These are phyloP conservation scores for Callithrix jacchus DNA, from an alignment of 2,113 vertebrate species.

Conservation along the genomic window DNA sequence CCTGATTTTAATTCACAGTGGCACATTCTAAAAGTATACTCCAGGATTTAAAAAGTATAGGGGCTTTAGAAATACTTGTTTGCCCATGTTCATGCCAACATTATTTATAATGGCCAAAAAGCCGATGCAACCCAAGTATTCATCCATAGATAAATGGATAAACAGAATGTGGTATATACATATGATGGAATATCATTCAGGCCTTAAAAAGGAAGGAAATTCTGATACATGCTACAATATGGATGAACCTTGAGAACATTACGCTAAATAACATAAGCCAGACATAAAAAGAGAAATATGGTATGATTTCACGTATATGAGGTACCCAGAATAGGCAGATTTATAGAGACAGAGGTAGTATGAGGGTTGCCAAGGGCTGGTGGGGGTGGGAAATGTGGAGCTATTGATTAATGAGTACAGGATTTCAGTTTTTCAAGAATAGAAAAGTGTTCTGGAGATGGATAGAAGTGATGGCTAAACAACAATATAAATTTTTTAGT, in stretches of 20 bases:
- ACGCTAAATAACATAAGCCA: background rate
- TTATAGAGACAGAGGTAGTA: background rate
- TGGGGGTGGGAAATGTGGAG: background rate
- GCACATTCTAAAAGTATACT: background rate
- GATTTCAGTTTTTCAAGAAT: background rate
- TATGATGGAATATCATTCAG: background rate
- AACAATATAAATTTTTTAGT: fast-evolving
- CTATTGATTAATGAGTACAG: background rate
- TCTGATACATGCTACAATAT: background rate
- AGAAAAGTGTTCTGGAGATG: background rate
- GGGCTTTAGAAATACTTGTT: background rate
- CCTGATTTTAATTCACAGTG: background rate
- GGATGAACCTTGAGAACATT: background rate
- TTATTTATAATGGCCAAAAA: background rate
- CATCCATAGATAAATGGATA: background rate
- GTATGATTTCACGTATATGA: background rate
- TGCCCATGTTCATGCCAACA: background rate
- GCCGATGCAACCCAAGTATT: background rate
- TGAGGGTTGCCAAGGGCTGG: background rate
- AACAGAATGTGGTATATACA: background rate
- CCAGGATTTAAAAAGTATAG: slow-evolving; percentile 16
- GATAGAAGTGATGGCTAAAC: background rate
- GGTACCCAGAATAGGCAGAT: background rate
- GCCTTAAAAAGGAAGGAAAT: background rate
- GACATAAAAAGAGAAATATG: background rate